Base-by-base conservation (phyloP, 2,888 invertebrate species). In the Yponomeuta malinellus region DNA sequence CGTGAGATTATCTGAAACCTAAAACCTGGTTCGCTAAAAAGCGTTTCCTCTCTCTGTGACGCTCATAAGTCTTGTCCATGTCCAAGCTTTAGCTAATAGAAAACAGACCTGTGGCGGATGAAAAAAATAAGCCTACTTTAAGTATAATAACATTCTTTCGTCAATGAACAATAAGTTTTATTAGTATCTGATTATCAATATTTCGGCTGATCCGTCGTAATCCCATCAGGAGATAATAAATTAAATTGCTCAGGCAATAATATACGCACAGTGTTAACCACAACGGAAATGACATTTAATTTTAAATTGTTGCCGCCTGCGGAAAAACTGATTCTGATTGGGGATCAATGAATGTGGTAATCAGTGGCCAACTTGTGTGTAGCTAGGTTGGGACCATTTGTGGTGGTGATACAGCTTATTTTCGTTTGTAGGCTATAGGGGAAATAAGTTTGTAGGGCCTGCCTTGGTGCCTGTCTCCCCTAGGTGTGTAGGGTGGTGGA, bases 241-340 rank as follows among this genome's bases (percentile, higher is more conserved):
- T 90, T 88, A 84, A 91, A 89, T 89, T 82, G 85, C 83, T 79
- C 87, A 87, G 84, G 88, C 88, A 89, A 87, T 63, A 64, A 48
- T 48, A 86, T 83, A 88, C 85, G 86, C 85, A 84, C 84, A 89
- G 85, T 86, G 87, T 83, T 86, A 86, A 90, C 90, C 91, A 84
- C 92, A 88, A 77, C 81, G 82, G 77, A 87, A 85, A 87, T 90
- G 90, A 89, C 89, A 83, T 92, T 90, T 89, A 89, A 92, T 91
- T 91, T 89, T 85, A 89, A 87, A 87, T 85, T 86, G 88, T 89
- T 82, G 85, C 85, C 82, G 81, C 76, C 52, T 59, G 84, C 75
- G 85, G 86, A 87, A 89, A 89, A 88, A 86, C 85, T 86, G 86
- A 85, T 88, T 89, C 87, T 86, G 83, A 86, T 83, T 81, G 85